Evolutionary conservation across 2,888 invertebrate species (phyloP), one percentile per base, ranked within the genome.

Genomic region (Tenthredo mesomela): DNA sequence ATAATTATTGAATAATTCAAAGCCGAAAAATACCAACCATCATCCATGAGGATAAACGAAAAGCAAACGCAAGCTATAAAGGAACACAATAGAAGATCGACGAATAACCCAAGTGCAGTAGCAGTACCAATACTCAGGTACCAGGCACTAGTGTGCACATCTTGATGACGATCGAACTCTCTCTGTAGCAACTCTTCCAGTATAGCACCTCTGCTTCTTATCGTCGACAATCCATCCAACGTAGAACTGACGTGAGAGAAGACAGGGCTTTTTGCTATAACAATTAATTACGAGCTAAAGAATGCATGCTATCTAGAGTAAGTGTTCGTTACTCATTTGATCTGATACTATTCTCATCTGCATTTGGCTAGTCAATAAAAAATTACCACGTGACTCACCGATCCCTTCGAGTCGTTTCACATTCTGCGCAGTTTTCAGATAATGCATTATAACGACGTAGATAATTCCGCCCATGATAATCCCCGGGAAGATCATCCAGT

Each of bases 221-320:
- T 98, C 0, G 98, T 98, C 54, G 97, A 95, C 50, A 99, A 95
- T 0, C 99, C 99, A 87, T 96, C 96, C 2, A 99, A 93, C 0
- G 98, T 96, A 0, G 98, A 96, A 10, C 97, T 96, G 88, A 98
- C 95, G 92, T 98, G 98, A 0, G 98, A 97, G 93, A 98, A 98
- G 0, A 99, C 96, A 0, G 99, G 99, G 93, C 98, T 98, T 86
- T 97, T 94, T 7, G 95, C 96, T 93, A 77, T 61, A 88, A 88
- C 29, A 18, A 70, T 54, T 18, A 33, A 67, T 29, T 29, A 40
- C 40, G 21, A 58, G 21, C 0, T 58, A 21, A 67, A 47, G 10
- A 12, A 43, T 12, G 10, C 43, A 12, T 10, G 40, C 40, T 10
- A 18, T 54, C n/a, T n/a, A 1, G n/a, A n/a, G 4, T 6, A 0